A percentile compares a stretch with the other conserved stretches of the same genome.
Evolutionary conservation across 2,113 vertebrate genomes (phyloP).

Genomic region (human): GRCh38 chr5:68951001-68951500

Average conservation of each 20-base stretch:
- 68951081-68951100: neutral
- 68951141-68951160: constrained; percentile 52
- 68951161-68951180: constrained; percentile 41
- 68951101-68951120: constrained; percentile 50
- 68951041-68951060: neutral
- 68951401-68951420: neutral
- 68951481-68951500: neutral
- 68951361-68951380: constrained; percentile 31
- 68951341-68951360: neutral
- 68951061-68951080: constrained; percentile 45
- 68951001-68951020: neutral
- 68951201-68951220: constrained; percentile 3
- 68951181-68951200: constrained; percentile 27
- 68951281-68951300: constrained; percentile 10
- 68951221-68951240: neutral
- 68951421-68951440: neutral
- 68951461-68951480: neutral
- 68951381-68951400: neutral
- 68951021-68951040: neutral
- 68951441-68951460: neutral
- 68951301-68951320: neutral
- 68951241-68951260: neutral
- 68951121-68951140: constrained; percentile 44
- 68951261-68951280: constrained; percentile 19
- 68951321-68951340: constrained; percentile 32